phyloP scores from a whole-genome alignment of 2,888 invertebrate species.

The Stenichneumon culpator region DNA sequence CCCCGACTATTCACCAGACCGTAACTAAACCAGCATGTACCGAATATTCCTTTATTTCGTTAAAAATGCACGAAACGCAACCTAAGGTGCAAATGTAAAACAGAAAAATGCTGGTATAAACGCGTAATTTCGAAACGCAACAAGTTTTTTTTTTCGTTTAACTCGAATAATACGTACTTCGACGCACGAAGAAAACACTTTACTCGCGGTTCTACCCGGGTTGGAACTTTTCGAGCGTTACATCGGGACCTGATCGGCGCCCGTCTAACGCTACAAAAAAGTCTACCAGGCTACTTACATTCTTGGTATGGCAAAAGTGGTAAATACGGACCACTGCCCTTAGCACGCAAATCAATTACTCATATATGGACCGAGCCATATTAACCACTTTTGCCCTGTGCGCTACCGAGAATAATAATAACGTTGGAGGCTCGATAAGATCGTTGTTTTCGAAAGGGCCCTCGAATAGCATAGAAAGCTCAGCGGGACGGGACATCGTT shows the following conservation, averaged over 20 bases:
- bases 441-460: conserved; percentile 50
- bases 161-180: background rate
- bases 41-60: conserved; percentile 19
- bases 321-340: background rate
- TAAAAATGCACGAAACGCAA: background rate
- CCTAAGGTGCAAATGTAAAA: background rate
- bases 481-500: conserved; percentile 42
- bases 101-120: background rate
- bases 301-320: background rate
- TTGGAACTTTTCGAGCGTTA: background rate
- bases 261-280: too few relatives aligned
- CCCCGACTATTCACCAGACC: conserved; percentile 38
- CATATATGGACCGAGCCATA: background rate
- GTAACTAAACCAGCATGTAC: conserved; percentile 38
- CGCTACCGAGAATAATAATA: background rate
- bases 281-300: too few relatives aligned
- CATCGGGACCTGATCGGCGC: too few relatives aligned
- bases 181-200: background rate
- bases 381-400: background rate
- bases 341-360: background rate
- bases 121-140: background rate
- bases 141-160: background rate
- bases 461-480: conserved; percentile 28
- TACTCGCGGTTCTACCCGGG: too few relatives aligned
- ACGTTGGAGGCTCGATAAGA: background rate